These are phyloP conservation scores for Psilopogon haemacephalus DNA, from an alignment of 2,113 vertebrate genomes.

Conservation along the genomic window DNA sequence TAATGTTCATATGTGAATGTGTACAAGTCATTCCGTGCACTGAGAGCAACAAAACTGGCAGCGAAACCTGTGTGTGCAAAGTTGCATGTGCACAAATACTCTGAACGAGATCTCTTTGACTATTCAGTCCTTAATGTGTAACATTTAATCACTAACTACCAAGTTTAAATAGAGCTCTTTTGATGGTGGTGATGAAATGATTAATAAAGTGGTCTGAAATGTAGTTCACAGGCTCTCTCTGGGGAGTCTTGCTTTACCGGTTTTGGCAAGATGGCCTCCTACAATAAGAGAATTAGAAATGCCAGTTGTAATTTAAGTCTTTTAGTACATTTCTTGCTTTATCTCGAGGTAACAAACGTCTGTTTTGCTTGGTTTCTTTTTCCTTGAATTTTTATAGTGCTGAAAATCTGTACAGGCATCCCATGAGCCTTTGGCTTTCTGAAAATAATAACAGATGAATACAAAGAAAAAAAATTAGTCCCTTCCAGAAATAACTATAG, in stretches of 20 bases:
- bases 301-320: conserved; percentile 1
- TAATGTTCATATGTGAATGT: background rate
- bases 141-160: background rate
- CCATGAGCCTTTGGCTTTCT: background rate
- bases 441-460: background rate
- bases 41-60: background rate
- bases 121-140: background rate
- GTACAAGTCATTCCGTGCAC: fast-evolving
- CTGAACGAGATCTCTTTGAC: background rate
- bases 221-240: background rate
- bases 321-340: conserved; percentile 42
- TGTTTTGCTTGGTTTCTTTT: background rate
- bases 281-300: conserved; percentile 21
- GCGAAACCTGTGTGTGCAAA: background rate
- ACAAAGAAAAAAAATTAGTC: background rate
- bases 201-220: conserved; percentile 9
- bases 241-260: background rate
- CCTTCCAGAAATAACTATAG: background rate
- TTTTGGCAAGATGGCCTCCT: conserved; percentile 3
- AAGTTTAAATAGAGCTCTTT: background rate
- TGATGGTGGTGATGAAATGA: background rate
- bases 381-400: background rate
- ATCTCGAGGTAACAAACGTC: background rate
- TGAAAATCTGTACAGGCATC: background rate
- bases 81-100: fast-evolving